Evolutionary conservation across 64 coral and sea anemone species (phyloP).

Genomic region (Catalaphyllia jardinei): DNA sequence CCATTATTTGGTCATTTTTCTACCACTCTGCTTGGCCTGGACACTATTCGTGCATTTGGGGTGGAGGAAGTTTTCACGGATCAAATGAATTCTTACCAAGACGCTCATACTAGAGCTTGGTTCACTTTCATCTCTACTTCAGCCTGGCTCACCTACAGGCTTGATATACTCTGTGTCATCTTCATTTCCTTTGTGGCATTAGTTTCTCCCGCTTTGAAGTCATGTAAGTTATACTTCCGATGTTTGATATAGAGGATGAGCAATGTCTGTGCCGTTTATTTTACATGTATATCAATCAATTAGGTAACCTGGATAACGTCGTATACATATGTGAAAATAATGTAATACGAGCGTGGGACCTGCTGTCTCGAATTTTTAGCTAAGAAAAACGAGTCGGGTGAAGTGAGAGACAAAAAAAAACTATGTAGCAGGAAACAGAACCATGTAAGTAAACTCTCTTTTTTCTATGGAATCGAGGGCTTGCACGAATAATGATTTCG

Average conservation of each 20-base stretch:
- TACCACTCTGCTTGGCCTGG: slow-evolving; percentile 85
- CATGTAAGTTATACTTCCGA: slow-evolving; percentile 39
- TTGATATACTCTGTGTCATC: slow-evolving; percentile 84
- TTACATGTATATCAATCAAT: too few relatives aligned
- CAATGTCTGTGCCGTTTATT: too few relatives aligned
- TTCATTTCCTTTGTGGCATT: slow-evolving; percentile 81
- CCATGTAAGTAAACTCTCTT: too few relatives aligned
- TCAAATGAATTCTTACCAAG: slow-evolving; percentile 83
- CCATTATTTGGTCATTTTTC: slow-evolving; percentile 89
- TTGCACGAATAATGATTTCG: too few relatives aligned
- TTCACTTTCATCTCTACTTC: slow-evolving; percentile 72
- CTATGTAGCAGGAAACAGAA: too few relatives aligned
- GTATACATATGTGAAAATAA: too few relatives aligned
- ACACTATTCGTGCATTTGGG: slow-evolving; percentile 90
- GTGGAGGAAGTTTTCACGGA: slow-evolving; percentile 77
- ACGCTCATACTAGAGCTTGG: slow-evolving; percentile 83
- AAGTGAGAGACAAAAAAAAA: too few relatives aligned
- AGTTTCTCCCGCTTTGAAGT: slow-evolving; percentile 70
- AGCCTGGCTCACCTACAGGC: slow-evolving; percentile 79
- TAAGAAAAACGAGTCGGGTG: too few relatives aligned
- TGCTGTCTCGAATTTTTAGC: too few relatives aligned
- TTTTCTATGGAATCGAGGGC: too few relatives aligned
- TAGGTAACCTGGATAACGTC: too few relatives aligned
- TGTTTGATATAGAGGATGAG: not conserved
- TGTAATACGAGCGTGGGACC: too few relatives aligned